A percentile compares a stretch with the other conserved stretches of the same genome.
Evolutionary conservation across 2,113 vertebrate species (phyloP).

Genomic region (Chlorocebus sabaeus): DNA sequence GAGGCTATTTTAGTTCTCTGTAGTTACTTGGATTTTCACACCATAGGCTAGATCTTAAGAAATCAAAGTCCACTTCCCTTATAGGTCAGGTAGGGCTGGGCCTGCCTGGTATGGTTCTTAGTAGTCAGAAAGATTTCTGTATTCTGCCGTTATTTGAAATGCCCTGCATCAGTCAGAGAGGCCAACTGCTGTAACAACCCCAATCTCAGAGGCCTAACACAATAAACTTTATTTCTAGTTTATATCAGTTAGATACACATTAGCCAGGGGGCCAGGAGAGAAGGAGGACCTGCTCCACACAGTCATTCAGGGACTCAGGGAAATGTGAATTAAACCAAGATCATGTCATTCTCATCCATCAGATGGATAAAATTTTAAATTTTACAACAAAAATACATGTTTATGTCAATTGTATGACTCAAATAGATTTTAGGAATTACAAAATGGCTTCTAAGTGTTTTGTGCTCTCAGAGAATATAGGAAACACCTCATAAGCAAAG

Average conservation of each 20-base stretch:
- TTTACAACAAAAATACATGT: not conserved
- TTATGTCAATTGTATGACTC: not conserved
- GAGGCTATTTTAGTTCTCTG: not conserved
- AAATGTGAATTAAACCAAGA: not conserved
- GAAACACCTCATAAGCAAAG: not conserved
- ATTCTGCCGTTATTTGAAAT: not conserved
- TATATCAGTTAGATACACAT: not conserved
- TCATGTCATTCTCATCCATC: not conserved
- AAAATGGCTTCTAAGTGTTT: not conserved
- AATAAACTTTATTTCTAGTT: not conserved
- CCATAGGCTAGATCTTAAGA: not conserved
- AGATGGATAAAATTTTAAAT: not conserved
- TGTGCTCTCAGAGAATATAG: not conserved
- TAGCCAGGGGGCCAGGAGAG: accelerated
- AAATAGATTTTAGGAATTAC: not conserved
- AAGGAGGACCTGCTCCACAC: not conserved
- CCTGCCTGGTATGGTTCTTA: not conserved
- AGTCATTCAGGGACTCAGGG: not conserved
- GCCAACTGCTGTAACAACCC: not conserved
- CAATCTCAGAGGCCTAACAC: not conserved
- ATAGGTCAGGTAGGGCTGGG: not conserved
- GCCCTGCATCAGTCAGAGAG: not conserved
- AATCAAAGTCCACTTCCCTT: not conserved
- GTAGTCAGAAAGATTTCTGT: not conserved
- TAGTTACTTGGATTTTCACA: not conserved